A percentile compares a stretch with the other conserved stretches of the same genome.
These are phyloP conservation scores for Grapholita molesta DNA, from an alignment of 1,140 invertebrate genomes.

Conservation along the genomic window DNA sequence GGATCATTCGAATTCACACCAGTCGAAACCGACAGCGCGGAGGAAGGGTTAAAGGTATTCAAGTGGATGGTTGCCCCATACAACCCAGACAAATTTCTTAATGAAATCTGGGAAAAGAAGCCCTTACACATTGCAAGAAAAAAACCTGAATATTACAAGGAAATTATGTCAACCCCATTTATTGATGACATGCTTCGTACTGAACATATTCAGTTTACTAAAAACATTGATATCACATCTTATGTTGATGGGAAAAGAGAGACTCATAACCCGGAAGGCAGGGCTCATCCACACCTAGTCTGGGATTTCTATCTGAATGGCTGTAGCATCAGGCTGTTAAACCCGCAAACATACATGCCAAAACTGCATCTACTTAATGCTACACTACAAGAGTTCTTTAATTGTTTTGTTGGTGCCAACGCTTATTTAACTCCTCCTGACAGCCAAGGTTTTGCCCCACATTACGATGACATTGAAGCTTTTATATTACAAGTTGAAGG, in stretches of 20 bases:
- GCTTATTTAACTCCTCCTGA: slow-evolving; percentile 96
- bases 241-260: slow-evolving; percentile 89
- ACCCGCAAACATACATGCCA: slow-evolving; percentile 92
- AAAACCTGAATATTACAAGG: slow-evolving; percentile 83
- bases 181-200: slow-evolving; percentile 89
- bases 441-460: slow-evolving; percentile 98
- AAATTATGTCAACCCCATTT: slow-evolving; percentile 85
- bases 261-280: slow-evolving; percentile 91
- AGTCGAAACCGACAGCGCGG: slow-evolving; percentile 78
- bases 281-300: slow-evolving; percentile 86
- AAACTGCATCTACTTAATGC: slow-evolving; percentile 82
- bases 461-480: slow-evolving; percentile 99
- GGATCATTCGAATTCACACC: slow-evolving; percentile 51
- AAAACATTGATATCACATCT: slow-evolving; percentile 94
- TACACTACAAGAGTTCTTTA: slow-evolving; percentile 96
- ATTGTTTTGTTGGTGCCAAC: slow-evolving; percentile 96
- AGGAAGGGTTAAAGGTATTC: slow-evolving; percentile 81
- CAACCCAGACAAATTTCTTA: slow-evolving; percentile 81
- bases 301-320: slow-evolving; percentile 96
- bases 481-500: slow-evolving; percentile 98
- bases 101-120: slow-evolving; percentile 88
- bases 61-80: slow-evolving; percentile 86
- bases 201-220: slow-evolving; percentile 87
- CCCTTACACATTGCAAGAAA: slow-evolving; percentile 86
- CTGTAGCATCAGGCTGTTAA: slow-evolving; percentile 94